Evolutionary conservation across 1,140 invertebrate genomes (phyloP), one percentile per base, ranked within the genome.

Genomic region (Drosophila yakuba): DNA sequence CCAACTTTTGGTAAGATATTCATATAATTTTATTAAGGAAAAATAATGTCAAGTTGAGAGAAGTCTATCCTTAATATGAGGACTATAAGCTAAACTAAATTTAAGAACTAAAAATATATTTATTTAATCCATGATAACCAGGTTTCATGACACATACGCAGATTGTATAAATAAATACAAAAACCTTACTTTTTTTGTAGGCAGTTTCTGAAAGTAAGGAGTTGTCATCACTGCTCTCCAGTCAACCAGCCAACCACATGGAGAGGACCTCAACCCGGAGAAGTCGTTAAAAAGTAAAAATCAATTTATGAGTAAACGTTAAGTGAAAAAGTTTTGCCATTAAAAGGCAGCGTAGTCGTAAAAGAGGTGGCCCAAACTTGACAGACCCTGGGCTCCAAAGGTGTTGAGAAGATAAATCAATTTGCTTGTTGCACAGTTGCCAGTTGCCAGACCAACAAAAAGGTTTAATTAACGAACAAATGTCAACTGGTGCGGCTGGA

Each of bases 391-490:
- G 67, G 67, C n/a, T 14, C 44, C 43, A 75, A 89, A 89, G 84
- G 84, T 89, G 84, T 89, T 80, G 76, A 77, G 78, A 58, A 89
- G 80, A 89, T 89, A 89, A 89, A 89, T 89, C 84, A 89, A 89
- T 89, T 89, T 89, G 85, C 80, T 88, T 84, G 84, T 78, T 80
- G 84, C 84, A 80, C 83, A 86, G 83, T 88, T 79, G 79, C 58
- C 67, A 76, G 59, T 64, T 55, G 48, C 25, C 55, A 74, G 68
- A 71, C 55, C 84, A 88, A 88, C 84, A 89, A 89, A 86, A 89
- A 89, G 85, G 80, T 89, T 89, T 89, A 89, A 89, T 89, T 89
- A 89, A 89, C 84, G 84, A 89, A 89, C 84, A 89, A 89, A 89
- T 89, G 84, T 89, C 84, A 89, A 78, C 84, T 78, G 75, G 62